Base-by-base conservation (phyloP, 2,113 vertebrate species). In the Pelecanoides urinatrix region DNA sequence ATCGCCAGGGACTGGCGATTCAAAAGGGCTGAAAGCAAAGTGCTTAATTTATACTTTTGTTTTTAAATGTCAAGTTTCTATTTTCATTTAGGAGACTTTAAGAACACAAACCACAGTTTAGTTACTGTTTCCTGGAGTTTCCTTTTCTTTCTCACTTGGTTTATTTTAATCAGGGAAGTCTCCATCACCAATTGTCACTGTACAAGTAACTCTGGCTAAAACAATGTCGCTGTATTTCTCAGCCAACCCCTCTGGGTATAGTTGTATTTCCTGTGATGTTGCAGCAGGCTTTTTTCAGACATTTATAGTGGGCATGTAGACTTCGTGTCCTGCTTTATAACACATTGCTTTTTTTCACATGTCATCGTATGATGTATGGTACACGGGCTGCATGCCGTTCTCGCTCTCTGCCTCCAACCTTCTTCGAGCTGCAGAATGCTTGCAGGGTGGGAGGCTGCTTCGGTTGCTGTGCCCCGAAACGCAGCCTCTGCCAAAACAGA, bases 61-160 rank as follows among this genome's bases (percentile, higher is more conserved):
- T 96, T 89, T 72, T 65, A 91, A 96, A 97, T 95, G 97, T 95
- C 95, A 95, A 15, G 96, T 92, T 95, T 93, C 96, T 96, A 87
- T 96, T 96, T 96, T 86, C 30, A 26, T 59, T 73, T 81, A 5
- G 0, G 13, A 25, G 56, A 71, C n/a, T 83, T 83, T 81, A 6
- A 0, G 20, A 90, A 75, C 30, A 47, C 65, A 67, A 92, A 76
- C 36, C 63, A 32, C 17, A 38, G 36, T 58, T 90, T 56, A 74
- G 75, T 71, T 88, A 26, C 68, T 7, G 73, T 67, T 96, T 95
- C 83, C 92, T 87, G 86, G 61, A 81, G 94, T 87, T 96, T 36
- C 83, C 79, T 96, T 95, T 94, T 72, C 68, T 87, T 88, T 86
- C 88, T 92, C 40, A 16, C 5, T 5, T 34, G 70, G 92, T 96